A percentile compares a stretch with the other conserved stretches of the same genome.
These are phyloP conservation scores for Meloidogyne floridensis DNA, from an alignment of 1,140 invertebrate genomes.

Conservation along the genomic window DNA sequence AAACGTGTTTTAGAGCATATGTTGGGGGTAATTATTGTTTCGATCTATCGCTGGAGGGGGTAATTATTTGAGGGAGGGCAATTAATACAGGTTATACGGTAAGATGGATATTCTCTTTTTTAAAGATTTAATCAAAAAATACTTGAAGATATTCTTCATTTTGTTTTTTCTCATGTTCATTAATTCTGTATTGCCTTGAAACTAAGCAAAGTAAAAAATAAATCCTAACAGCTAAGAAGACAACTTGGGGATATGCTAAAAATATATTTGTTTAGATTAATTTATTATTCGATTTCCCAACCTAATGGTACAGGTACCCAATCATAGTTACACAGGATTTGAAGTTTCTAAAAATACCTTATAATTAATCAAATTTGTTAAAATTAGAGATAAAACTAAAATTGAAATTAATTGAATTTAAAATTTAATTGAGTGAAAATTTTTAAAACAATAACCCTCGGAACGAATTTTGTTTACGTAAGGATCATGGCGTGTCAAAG, in stretches of 20 bases:
- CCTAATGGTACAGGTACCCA: slow-evolving; percentile 41
- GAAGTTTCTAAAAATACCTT: slow-evolving; percentile 39
- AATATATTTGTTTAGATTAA: slow-evolving; percentile 24
- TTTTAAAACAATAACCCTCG: no score
- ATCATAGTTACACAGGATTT: slow-evolving; percentile 48
- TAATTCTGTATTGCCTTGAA: slow-evolving; percentile 46
- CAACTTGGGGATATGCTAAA: slow-evolving; percentile 49
- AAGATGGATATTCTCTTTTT: not conserved
- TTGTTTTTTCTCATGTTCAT: slow-evolving; percentile 22
- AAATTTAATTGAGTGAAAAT: no score
- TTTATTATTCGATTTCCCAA: not conserved
- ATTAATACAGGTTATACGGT: no score
- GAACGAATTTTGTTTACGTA: no score
- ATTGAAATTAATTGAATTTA: no score
- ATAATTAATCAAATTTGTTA: not conserved
- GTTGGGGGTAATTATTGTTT: no score
- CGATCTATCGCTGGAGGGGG: no score
- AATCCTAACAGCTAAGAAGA: slow-evolving; percentile 52
- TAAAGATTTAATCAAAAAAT: not conserved
- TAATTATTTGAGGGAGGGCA: no score
- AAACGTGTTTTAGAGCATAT: no score
- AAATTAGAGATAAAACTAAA: no score
- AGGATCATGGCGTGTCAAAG: no score
- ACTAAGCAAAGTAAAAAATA: slow-evolving; percentile 54
- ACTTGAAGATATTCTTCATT: not conserved